Percentiles rank a stretch among this genome's conserved stretches.
Evolutionary conservation across 1,140 invertebrate genomes (phyloP).

Genomic region (Penaeus japonicus): DNA sequence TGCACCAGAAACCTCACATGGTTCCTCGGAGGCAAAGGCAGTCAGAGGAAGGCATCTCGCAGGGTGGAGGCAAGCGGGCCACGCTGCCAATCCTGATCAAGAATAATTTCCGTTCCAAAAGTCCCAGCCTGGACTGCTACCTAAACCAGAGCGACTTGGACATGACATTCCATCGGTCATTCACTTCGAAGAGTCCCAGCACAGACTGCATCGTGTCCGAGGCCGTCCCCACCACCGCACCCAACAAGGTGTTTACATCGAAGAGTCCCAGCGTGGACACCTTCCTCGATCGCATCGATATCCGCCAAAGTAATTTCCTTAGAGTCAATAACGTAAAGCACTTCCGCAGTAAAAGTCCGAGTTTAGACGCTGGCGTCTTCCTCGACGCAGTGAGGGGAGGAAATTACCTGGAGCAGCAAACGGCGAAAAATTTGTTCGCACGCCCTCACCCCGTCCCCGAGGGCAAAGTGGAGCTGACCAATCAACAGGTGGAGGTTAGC

Average conservation of each 20-base stretch:
- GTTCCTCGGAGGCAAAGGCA: neutral
- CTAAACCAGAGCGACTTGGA: slow-evolving; percentile 2
- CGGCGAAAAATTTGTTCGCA: neutral
- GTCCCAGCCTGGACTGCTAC: neutral
- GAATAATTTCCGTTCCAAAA: neutral
- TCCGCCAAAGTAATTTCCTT: neutral
- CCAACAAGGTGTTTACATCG: neutral
- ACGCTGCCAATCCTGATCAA: neutral
- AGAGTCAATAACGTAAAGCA: neutral
- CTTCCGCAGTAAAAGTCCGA: slow-evolving; percentile 39
- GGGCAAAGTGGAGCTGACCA: neutral
- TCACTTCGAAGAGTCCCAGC: slow-evolving; percentile 8
- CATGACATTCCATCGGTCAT: slow-evolving; percentile 21
- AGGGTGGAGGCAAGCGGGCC: neutral
- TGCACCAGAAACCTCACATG: slow-evolving; percentile 4
- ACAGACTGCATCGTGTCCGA: slow-evolving; percentile 14
- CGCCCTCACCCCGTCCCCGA: neutral
- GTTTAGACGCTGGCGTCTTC: slow-evolving; percentile 39
- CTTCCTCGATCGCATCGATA: neutral
- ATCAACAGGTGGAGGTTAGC: neutral
- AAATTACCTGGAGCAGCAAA: neutral
- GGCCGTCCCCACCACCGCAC: neutral
- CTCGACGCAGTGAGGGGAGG: slow-evolving; percentile 26
- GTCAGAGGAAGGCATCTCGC: neutral
- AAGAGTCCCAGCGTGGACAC: slow-evolving; percentile 13